Evolutionary conservation across 2,797 vertebrate genomes (phyloP), one percentile per base, ranked within the genome.

Genomic region (Neopelma chrysocephalum): DNA sequence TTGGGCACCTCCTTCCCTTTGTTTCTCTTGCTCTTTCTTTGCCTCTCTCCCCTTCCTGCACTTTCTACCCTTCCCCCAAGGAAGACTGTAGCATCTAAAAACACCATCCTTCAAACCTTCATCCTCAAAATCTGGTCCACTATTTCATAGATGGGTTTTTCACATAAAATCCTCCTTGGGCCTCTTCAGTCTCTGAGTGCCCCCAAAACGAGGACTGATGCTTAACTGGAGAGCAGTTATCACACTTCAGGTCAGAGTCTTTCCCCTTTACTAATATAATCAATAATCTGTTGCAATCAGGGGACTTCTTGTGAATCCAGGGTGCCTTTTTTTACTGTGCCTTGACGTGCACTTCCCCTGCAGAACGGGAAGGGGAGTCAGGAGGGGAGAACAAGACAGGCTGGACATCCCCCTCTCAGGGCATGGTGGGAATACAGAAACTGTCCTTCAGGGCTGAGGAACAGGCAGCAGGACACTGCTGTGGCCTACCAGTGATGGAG

Each of bases 311-410:
- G 60, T 50, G 48, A n/a, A 32, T 84, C 27, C 57, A 36, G 47
- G 23, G 19, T 60, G 54, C 18, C 15, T 14, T 26, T 34, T n/a
- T 65, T 38, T 38, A 22, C 11, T 4, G 12, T 51, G 20, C 29
- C n/a, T 48, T 3, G 22, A n/a, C 12, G 1, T n/a, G 32, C 48
- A 16, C 25, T 40, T 47, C 25, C 58, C 42, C 12, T 19, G 58
- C 43, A 9, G 12, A 8, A 20, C 0, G 0, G 32, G 19, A 8
- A 6, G 6, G 64, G 32, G 45, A 11, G 50, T 34, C 15, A 22
- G 43, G 43, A 45, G 38, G 0, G 20, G 36, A 29, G 43, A 43
- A 51, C 12, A 26, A 26, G 14, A 15, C 3, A 8, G 64, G 51
- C 56, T 61, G 56, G 65, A 18, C 34, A 3, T 60, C 40, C 58